Evolutionary conservation across 2,888 invertebrate genomes (phyloP).

Genomic region (Synergus itoensis): DNA sequence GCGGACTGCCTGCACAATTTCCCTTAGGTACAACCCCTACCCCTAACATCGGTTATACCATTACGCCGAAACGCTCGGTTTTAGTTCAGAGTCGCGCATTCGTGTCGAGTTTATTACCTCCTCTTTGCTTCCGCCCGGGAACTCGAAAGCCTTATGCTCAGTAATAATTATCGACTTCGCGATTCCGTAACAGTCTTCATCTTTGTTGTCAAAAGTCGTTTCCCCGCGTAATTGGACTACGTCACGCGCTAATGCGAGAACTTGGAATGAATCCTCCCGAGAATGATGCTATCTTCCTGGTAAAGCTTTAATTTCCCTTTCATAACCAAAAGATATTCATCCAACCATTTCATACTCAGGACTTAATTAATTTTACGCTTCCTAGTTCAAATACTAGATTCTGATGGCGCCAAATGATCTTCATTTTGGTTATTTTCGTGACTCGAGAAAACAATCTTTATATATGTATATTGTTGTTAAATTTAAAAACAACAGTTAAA

Average conservation of each 20-base stretch:
- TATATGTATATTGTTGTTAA: too few relatives aligned
- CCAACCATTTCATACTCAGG: not conserved
- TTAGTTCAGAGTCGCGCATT: constrained; percentile 14
- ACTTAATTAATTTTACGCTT: constrained; percentile 1
- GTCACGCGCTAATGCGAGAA: constrained; percentile 38
- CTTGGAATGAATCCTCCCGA: constrained; percentile 19
- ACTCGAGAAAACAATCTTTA: too few relatives aligned
- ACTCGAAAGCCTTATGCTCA: constrained; percentile 28
- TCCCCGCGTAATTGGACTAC: constrained; percentile 27
- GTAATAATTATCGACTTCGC: constrained; percentile 40
- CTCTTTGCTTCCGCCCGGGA: constrained; percentile 37
- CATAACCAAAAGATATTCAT: constrained; percentile 7
- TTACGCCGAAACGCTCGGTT: constrained; percentile 49
- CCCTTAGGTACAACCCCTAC: constrained; percentile 48
- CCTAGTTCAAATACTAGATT: not conserved
- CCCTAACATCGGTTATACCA: constrained; percentile 48
- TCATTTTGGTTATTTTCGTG: not conserved
- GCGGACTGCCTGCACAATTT: constrained; percentile 56
- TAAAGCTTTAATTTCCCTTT: constrained; percentile 16
- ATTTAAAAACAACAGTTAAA: not conserved
- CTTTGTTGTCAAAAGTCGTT: constrained; percentile 37
- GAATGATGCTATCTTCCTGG: constrained; percentile 14
- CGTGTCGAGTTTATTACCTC: constrained; percentile 30
- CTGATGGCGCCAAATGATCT: not conserved
- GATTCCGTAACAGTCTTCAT: constrained; percentile 39